Conservation (phyloP, 1,140 invertebrate genomes). For the Drosophila seguyi region DNA sequence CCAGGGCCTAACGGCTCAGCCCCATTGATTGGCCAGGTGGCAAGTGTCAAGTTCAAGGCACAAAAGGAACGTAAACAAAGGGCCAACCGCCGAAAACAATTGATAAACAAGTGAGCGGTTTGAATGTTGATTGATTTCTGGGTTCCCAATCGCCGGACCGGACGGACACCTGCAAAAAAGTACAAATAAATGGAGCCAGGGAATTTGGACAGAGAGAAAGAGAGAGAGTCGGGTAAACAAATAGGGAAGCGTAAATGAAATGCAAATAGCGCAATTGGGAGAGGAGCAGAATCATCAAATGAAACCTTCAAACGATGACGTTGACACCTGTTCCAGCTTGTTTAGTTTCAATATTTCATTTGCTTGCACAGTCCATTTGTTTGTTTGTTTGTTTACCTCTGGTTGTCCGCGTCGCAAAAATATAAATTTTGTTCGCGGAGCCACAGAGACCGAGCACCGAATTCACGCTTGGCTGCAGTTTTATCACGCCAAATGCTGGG, state of each 20-base stretch:
- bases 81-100: conserved; percentile 59
- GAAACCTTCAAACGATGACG: conserved; percentile 46
- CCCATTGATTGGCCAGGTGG: conserved; percentile 30
- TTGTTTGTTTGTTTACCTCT: conserved; percentile 59
- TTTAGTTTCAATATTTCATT: conserved; percentile 80
- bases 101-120: conserved; percentile 60
- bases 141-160: conserved; percentile 52
- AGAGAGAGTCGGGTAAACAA: conserved; percentile 17
- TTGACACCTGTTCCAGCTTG: conserved; percentile 75
- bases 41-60: conserved; percentile 73
- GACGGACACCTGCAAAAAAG: conserved; percentile 52
- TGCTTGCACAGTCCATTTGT: conserved; percentile 75
- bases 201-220: conserved; percentile 12
- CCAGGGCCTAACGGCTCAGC: conserved; percentile 10
- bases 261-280: conserved; percentile 40
- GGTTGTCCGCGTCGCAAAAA: conserved; percentile 23
- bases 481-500: conserved; percentile 20
- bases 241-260: conserved; percentile 34
- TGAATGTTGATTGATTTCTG: conserved; percentile 71
- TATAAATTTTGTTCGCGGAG: neutral
- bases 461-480: conserved; percentile 65
- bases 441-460: conserved; percentile 16
- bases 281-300: conserved; percentile 42
- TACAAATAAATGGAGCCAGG: conserved; percentile 11
- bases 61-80: conserved; percentile 42